Percentiles rank a stretch among this genome's conserved stretches.
Conservation (phyloP, 2,797 vertebrate species). For the Peromyscus attwateri region DNA sequence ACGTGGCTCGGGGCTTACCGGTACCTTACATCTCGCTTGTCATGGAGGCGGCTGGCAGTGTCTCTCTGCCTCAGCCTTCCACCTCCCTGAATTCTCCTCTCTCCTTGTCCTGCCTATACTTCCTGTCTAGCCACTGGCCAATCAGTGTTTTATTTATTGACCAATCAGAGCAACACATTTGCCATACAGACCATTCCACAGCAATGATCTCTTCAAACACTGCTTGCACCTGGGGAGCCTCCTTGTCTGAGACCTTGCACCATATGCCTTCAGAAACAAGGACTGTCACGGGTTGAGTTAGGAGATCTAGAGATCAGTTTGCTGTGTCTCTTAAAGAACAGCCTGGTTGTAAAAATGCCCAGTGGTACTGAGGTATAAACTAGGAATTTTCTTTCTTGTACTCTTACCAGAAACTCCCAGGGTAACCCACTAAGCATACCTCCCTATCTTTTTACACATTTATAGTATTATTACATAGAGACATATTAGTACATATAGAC, state of each 20-base stretch:
- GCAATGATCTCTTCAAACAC: neutral
- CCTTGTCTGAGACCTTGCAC: neutral
- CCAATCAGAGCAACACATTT: too few relatives aligned
- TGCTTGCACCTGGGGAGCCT: neutral
- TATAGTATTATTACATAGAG: neutral
- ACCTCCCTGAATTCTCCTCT: too few relatives aligned
- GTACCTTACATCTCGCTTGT: too few relatives aligned
- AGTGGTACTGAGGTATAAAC: constrained; percentile 3
- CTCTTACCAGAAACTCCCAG: neutral
- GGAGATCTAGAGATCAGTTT: neutral
- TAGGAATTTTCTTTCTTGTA: constrained; percentile 5
- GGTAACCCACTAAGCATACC: neutral
- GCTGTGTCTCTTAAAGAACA: neutral
- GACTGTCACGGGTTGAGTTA: neutral
- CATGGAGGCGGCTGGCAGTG: too few relatives aligned
- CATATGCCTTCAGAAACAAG: neutral
- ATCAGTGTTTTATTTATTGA: too few relatives aligned
- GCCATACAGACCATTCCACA: too few relatives aligned
- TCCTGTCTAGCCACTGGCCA: too few relatives aligned
- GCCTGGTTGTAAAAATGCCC: constrained; percentile 35
- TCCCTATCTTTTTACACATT: neutral
- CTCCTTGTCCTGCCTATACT: too few relatives aligned
- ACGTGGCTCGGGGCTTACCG: too few relatives aligned
- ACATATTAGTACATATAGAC: neutral
- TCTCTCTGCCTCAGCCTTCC: too few relatives aligned